Base-by-base conservation (phyloP, 1,140 invertebrate genomes). In the Philotrypesis tridentata region DNA sequence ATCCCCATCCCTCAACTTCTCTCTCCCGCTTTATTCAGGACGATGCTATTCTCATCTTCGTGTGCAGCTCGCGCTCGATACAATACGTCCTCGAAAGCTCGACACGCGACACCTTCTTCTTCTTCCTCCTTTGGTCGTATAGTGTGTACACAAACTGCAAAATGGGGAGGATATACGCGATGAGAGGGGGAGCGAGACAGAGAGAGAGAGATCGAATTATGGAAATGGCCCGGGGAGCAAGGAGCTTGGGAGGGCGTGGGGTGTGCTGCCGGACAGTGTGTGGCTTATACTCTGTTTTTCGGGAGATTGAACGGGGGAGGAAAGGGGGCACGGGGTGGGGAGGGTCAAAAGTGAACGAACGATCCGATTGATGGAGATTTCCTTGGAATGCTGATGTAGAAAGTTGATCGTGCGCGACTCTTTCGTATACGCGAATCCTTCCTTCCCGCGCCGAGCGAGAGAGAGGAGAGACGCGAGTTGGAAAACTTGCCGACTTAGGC, bases 41-140 rank as follows among this genome's bases (percentile, higher is more conserved):
- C 31, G 48, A 80, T 67, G 63, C 79, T 74, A 80, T 72, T 27
- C 31, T 43, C 74, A 77, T 77, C 60, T 27, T 17, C 33, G 33
- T 17, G 68, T 60, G 2, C 27, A 61, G n/a, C 65, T 67, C 31
- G 67, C 70, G 70, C 70, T 71, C 70, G 70, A 71, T 71, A 71
- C n/a, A n/a, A n/a, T 29, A 1, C 9, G 7, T 60, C 43, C 43
- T 33, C 9, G 17, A 5, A 6, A 60, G 72, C 77, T 40, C 40
- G 27, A n/a, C 12, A 14, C 14, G 60, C 63, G n/a, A 9, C 25
- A 21, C 40, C 7, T n/a, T 21, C 67, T 71, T 60, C 25, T 31
- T 80, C 68, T 33, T 37, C 14, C n/a, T 33, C 21, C 11, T 12
- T 71, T 21, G 14, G 40, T n/a, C n/a, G n/a, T n/a, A n/a, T n/a